These are phyloP conservation scores for Synergus gifuensis DNA, from an alignment of 2,888 invertebrate genomes.

Conservation along the genomic window DNA sequence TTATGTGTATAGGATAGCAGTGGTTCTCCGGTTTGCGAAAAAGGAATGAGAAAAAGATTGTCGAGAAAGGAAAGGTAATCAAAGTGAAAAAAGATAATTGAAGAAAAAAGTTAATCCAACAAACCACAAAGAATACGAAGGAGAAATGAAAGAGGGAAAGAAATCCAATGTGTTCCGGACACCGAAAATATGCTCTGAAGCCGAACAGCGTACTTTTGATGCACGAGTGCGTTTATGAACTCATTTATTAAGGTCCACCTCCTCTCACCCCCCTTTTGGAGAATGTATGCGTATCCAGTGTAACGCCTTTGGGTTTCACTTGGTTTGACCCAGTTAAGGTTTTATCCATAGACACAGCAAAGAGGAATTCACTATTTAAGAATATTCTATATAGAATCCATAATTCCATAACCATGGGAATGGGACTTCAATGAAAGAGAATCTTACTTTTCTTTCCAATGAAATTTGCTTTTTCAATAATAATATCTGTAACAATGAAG, in stretches of 20 bases:
- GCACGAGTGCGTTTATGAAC: slow-evolving; percentile 64
- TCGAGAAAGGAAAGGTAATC: neutral
- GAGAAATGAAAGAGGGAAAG: slow-evolving; percentile 23
- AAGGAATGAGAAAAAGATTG: slow-evolving; percentile 1
- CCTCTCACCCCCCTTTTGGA: slow-evolving; percentile 56
- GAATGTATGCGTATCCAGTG: slow-evolving; percentile 61
- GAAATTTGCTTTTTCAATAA: neutral
- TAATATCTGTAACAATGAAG: neutral
- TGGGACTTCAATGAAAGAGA: slow-evolving; percentile 20
- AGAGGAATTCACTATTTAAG: slow-evolving; percentile 26
- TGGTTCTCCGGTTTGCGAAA: neutral
- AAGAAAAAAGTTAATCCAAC: neutral
- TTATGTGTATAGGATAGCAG: too few species aligned
- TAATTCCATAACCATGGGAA: slow-evolving; percentile 20
- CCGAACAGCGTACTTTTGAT: slow-evolving; percentile 55
- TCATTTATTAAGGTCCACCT: slow-evolving; percentile 61
- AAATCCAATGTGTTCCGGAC: slow-evolving; percentile 3
- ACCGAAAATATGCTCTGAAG: slow-evolving; percentile 58
- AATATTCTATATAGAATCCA: slow-evolving; percentile 12
- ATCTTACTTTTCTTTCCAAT: neutral
- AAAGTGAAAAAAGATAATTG: neutral
- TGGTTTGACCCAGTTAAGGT: slow-evolving; percentile 73
- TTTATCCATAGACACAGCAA: slow-evolving; percentile 47
- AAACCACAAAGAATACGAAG: neutral
- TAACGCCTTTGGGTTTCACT: slow-evolving; percentile 74